Evolutionary conservation across 2,113 vertebrate species (phyloP).

Genomic region (Polypterus bichir): DNA sequence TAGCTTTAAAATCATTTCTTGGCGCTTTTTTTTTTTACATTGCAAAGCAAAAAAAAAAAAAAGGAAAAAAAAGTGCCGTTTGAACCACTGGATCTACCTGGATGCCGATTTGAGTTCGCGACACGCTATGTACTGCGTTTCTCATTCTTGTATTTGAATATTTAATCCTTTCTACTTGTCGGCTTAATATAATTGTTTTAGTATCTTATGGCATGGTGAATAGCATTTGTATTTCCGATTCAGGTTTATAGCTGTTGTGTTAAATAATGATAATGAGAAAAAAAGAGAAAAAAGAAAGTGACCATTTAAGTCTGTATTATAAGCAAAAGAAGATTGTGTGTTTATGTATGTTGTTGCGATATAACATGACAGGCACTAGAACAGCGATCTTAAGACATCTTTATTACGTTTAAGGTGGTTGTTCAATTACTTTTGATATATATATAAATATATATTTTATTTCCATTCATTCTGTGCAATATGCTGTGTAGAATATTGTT

Average conservation of each 20-base stretch:
- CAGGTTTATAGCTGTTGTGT: conserved; percentile 99
- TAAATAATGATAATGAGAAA: conserved; percentile 70
- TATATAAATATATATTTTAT: conserved; percentile 68
- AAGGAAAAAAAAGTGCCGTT: conserved; percentile 59
- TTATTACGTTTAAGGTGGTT: conserved; percentile 78
- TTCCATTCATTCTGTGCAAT: conserved; percentile 98
- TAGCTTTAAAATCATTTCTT: conserved; percentile 95
- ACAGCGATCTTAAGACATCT: conserved; percentile 74
- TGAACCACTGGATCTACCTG: conserved; percentile 92
- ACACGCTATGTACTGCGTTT: conserved; percentile 91
- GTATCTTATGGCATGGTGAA: conserved; percentile 99
- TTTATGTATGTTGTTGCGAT: conserved; percentile 93
- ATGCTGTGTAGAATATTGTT: conserved; percentile 93
- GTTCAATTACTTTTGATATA: conserved; percentile 73
- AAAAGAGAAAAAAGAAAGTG: conserved; percentile 76
- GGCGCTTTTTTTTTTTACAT: conserved; percentile 73
- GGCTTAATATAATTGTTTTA: conserved; percentile 99
- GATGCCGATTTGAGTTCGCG: conserved; percentile 97
- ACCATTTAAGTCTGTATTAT: conserved; percentile 99
- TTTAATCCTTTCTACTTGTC: conserved; percentile 99
- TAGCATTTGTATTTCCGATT: conserved; percentile 97
- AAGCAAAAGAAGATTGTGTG: conserved; percentile 97
- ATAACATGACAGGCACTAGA: conserved; percentile 96
- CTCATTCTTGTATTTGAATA: conserved; percentile 99
- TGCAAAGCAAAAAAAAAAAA: conserved; percentile 36